Conservation (phyloP, 1,140 invertebrate genomes). For the Drosophila navojoa region DNA sequence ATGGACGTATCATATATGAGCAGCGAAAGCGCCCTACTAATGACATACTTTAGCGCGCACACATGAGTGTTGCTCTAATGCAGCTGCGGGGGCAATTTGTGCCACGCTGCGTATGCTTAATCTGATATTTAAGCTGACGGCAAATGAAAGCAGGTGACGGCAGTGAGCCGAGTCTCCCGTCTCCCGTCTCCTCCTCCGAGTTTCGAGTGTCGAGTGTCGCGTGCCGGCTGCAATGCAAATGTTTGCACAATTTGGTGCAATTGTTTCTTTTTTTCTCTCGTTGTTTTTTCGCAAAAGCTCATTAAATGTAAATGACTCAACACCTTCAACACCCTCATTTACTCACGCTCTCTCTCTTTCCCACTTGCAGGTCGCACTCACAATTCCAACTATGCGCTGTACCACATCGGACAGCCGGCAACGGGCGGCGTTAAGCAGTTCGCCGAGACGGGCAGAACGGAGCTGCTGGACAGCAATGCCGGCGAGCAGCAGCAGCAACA, state of each 20-base stretch:
- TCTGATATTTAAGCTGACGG: slow-evolving; percentile 11
- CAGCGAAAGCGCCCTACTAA: background rate
- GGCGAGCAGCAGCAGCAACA: slow-evolving; percentile 83
- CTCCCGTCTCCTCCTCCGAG: no score
- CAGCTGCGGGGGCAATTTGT: slow-evolving; percentile 1
- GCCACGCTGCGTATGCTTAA: slow-evolving; percentile 32
- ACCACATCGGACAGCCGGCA: slow-evolving; percentile 90
- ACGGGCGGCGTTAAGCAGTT: slow-evolving; percentile 91
- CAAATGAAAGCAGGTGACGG: slow-evolving; percentile 15
- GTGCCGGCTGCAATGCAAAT: slow-evolving; percentile 54
- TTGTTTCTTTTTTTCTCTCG: slow-evolving; percentile 42
- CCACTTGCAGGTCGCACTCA: slow-evolving; percentile 91
- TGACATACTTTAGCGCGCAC: background rate
- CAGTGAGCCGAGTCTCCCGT: background rate
- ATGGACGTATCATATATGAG: no score
- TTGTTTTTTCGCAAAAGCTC: slow-evolving; percentile 32
- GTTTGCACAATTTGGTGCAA: slow-evolving; percentile 60
- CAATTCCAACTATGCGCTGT: slow-evolving; percentile 91
- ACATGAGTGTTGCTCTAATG: background rate
- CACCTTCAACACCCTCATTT: background rate
- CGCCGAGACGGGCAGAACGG: slow-evolving; percentile 91
- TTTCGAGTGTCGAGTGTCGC: background rate
- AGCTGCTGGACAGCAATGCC: slow-evolving; percentile 87
- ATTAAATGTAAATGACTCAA: slow-evolving; percentile 67
- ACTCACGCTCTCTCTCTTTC: slow-evolving; percentile 11